Conservation (phyloP, 1,140 invertebrate genomes). For the Ceratitis capitata region DNA sequence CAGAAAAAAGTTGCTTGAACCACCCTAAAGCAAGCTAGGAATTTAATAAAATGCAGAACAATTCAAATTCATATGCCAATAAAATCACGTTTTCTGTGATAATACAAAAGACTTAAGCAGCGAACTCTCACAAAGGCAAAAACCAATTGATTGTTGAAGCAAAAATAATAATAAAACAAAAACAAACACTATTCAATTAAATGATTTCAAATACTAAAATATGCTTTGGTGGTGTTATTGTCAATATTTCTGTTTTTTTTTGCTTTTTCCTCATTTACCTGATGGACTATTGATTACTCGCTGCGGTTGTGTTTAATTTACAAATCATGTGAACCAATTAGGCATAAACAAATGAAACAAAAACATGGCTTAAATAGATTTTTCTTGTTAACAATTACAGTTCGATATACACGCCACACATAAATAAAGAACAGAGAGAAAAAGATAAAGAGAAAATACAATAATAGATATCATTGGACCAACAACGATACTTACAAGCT, state of each 20-base stretch:
- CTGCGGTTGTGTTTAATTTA: conserved; percentile 58
- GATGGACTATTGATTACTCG: not conserved
- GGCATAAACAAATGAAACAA: conserved; percentile 49
- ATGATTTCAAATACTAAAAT: not conserved
- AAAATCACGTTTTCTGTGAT: not conserved
- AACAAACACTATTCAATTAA: not conserved
- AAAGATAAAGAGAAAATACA: not conserved
- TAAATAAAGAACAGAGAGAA: not conserved
- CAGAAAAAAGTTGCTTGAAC: no score
- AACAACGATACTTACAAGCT: not conserved
- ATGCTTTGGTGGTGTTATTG: not conserved
- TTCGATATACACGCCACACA: not conserved
- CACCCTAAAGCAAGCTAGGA: not conserved
- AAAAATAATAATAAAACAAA: not conserved
- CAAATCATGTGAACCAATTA: conserved; percentile 65
- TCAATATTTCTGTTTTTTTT: not conserved
- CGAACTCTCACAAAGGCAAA: conserved; percentile 48
- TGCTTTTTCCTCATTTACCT: not conserved
- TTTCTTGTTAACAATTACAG: conserved; percentile 40
- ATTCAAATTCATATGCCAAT: not conserved
- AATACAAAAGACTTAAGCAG: conserved; percentile 57
- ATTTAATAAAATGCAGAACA: not conserved
- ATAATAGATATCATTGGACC: not conserved
- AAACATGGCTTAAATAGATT: conserved; percentile 40
- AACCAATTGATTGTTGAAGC: not conserved